Evolutionary conservation across 2,888 invertebrate species (phyloP), one percentile per base, ranked within the genome.

Genomic region (Yponomeuta cagnagella): DNA sequence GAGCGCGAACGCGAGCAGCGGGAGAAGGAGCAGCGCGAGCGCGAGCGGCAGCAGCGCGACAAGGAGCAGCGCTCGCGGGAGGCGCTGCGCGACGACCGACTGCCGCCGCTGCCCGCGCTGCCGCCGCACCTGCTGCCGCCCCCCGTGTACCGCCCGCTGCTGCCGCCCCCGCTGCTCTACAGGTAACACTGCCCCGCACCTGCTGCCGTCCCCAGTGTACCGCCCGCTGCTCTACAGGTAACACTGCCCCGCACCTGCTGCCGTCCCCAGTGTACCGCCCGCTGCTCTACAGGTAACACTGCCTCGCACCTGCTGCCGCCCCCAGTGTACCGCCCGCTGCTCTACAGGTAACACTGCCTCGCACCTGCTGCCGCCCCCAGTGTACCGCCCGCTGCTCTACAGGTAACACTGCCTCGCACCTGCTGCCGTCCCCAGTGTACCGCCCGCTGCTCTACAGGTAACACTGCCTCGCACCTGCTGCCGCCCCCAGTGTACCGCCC

Each of bases 41-140:
- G 86, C 12, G 86, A 85, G 73, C 84, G 90, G 58, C 81, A 79
- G 70, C 87, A 84, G 67, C 78, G 86, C 6, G 89, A 88, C 74
- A 85, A 86, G 71, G 87, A 87, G 74, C 77, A 88, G 30, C 86
- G 93, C 48, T 92, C 93, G 76, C 83, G 93, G 2, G 86, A 87
- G 71, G 78, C 75, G 67, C 72, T 78, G 63, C 78, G 85, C 10
- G 87, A 85, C 74, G 88, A 87, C 23, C 70, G n/a, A 12, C 71
- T 75, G 72, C 81, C 75, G 72, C 84, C 68, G 48, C 65, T 31
- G 37, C 67, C 12, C 3, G 78, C 68, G 48, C 67, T 81, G 10
- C 72, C 69, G 30, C 71, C 71, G 63, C 71, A 70, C 48, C 66
- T 80, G 65, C 77, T 76, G 66, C 83, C 87, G 76, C 85, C 91